A percentile compares a stretch with the other conserved stretches of the same genome.
Evolutionary conservation across 2,888 invertebrate genomes (phyloP).

Genomic region (Acronicta alni): DNA sequence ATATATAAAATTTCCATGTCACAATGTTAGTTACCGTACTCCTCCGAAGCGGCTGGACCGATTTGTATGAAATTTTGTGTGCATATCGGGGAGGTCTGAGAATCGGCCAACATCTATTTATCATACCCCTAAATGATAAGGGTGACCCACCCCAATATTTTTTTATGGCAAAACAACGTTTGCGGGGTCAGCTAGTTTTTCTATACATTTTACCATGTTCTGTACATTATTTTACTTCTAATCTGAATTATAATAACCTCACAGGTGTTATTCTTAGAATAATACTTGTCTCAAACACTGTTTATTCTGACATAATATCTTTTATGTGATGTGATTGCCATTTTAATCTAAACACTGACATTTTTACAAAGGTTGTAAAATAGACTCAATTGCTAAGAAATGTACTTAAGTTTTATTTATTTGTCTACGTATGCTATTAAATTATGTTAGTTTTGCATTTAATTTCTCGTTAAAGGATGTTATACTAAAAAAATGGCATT

Average conservation of each 20-base stretch:
- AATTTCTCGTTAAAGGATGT: constrained; percentile 13
- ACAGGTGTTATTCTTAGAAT: constrained; percentile 28
- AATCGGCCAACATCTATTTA: no score
- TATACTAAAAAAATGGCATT: not conserved
- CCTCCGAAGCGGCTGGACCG: no score
- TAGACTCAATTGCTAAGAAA: not conserved
- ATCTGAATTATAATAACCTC: constrained; percentile 1
- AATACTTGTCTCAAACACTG: not conserved
- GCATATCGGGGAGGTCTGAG: no score
- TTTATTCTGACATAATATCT: constrained; percentile 24
- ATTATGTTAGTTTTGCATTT: constrained; percentile 9
- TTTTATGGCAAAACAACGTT: no score
- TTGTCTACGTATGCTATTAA: not conserved
- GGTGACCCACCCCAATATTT: no score
- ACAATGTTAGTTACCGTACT: no score
- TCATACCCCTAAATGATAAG: no score
- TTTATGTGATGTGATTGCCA: constrained; percentile 17
- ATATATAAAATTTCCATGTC: no score
- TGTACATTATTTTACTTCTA: constrained; percentile 13
- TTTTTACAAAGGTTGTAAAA: constrained; percentile 38
- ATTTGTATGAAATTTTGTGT: no score
- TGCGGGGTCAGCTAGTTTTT: no score
- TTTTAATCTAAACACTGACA: constrained; percentile 42
- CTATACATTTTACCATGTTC: no score
- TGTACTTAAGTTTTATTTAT: constrained; percentile 15